Evolutionary conservation across 1,140 invertebrate genomes (phyloP).

Genomic region (Trigoniulus corallinus): DNA sequence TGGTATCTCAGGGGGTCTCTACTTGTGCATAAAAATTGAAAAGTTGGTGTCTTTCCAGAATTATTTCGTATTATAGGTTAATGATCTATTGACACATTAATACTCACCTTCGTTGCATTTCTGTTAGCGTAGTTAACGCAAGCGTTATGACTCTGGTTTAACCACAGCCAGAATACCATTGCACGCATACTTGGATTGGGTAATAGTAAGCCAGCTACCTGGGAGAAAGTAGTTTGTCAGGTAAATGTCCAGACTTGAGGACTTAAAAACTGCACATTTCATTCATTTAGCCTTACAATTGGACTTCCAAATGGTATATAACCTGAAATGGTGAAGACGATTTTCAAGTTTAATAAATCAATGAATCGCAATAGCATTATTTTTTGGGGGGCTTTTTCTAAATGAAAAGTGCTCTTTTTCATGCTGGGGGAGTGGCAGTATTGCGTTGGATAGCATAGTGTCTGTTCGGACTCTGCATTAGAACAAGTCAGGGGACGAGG

Average conservation of each 20-base stretch:
- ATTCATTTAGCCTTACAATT: constrained; percentile 23
- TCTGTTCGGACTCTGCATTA: too few relatives aligned
- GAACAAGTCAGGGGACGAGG: too few relatives aligned
- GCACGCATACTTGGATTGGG: constrained; percentile 46
- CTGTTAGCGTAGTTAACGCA: constrained; percentile 79
- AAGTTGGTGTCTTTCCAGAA: too few relatives aligned
- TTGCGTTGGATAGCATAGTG: too few relatives aligned
- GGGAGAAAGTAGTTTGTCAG: constrained; percentile 6
- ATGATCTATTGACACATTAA: too few relatives aligned
- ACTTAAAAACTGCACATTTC: constrained; percentile 3
- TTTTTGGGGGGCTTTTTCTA: too few relatives aligned
- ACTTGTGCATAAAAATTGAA: too few relatives aligned
- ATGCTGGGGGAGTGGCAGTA: too few relatives aligned
- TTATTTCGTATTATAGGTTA: too few relatives aligned
- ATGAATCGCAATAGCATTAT: background rate
- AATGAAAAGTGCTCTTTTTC: too few relatives aligned
- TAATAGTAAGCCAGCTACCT: constrained; percentile 32
- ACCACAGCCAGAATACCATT: constrained; percentile 83
- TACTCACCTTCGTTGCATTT: constrained; percentile 42
- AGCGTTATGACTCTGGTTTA: constrained; percentile 84
- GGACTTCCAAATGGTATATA: constrained; percentile 35
- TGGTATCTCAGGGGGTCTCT: too few relatives aligned
- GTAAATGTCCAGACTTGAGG: background rate
- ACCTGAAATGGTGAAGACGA: constrained; percentile 21
- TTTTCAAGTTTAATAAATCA: background rate